Conservation (phyloP, 2,113 vertebrate genomes). For the Rhabdomys dilectus region DNA sequence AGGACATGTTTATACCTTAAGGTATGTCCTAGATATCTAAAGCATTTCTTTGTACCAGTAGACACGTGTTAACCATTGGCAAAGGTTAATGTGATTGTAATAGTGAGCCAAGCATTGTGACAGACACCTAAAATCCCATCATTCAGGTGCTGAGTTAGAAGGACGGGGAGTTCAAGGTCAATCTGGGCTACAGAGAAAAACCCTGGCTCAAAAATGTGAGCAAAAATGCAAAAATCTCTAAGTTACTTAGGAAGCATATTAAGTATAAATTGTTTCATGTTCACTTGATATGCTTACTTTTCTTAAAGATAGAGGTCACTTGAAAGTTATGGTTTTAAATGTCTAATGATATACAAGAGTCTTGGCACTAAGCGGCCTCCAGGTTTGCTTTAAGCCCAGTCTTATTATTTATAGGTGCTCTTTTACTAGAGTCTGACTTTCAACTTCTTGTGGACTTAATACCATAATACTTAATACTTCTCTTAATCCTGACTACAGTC, state of each 20-base stretch:
- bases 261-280: constrained; percentile 30
- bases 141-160: not conserved
- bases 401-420: not conserved
- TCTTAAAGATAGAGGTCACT: not conserved
- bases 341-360: not conserved
- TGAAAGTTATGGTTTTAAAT: constrained; percentile 29
- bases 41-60: constrained; percentile 14
- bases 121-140: not conserved
- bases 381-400: constrained; percentile 3
- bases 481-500: not conserved
- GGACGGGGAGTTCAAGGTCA: not conserved
- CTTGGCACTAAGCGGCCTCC: not conserved
- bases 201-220: not conserved
- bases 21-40: not conserved
- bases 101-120: not conserved
- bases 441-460: not conserved
- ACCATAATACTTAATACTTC: too few relatives aligned
- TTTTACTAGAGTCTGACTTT: not conserved
- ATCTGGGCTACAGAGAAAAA: not conserved
- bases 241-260: not conserved
- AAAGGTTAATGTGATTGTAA: constrained; percentile 28
- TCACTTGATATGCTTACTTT: constrained; percentile 6
- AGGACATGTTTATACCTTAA: not conserved
- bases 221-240: not conserved
- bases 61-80: not conserved